Conservation (phyloP, 2,797 vertebrate species). For the Crax fasciolata region DNA sequence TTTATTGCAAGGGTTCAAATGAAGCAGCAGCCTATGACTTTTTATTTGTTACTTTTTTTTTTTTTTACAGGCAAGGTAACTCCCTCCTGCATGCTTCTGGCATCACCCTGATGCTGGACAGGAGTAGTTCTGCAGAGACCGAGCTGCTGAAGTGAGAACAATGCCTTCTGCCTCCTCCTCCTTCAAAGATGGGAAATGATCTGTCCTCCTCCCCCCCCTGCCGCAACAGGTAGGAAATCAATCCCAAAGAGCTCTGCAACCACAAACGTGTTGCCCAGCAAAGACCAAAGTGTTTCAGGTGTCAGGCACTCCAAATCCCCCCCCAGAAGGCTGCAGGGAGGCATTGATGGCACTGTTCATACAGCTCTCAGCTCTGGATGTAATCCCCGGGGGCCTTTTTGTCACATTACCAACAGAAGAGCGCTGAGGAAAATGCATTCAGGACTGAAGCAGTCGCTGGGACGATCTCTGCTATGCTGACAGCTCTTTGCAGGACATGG, state of each 20-base stretch:
- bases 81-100: background rate
- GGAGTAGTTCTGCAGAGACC: background rate
- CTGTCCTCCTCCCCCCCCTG: background rate
- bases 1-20: rapidly evolving
- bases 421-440: background rate
- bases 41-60: background rate
- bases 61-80: too few relatives aligned
- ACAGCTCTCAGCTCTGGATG: rapidly evolving
- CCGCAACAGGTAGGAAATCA: background rate
- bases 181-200: background rate
- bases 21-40: rapidly evolving
- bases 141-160: too few relatives aligned
- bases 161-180: too few relatives aligned
- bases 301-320: background rate
- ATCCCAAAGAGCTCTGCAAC: background rate
- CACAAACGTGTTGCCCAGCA: background rate
- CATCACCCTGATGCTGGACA: background rate
- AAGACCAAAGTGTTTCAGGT: background rate
- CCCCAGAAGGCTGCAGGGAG: rapidly evolving
- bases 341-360: rapidly evolving
- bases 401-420: too few relatives aligned
- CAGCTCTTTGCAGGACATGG: background rate
- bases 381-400: rapidly evolving
- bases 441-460: rapidly evolving
- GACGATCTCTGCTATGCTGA: rapidly evolving